Evolutionary conservation across 1,140 invertebrate genomes (phyloP), one percentile per base, ranked within the genome.

Genomic region (Musca domestica): DNA sequence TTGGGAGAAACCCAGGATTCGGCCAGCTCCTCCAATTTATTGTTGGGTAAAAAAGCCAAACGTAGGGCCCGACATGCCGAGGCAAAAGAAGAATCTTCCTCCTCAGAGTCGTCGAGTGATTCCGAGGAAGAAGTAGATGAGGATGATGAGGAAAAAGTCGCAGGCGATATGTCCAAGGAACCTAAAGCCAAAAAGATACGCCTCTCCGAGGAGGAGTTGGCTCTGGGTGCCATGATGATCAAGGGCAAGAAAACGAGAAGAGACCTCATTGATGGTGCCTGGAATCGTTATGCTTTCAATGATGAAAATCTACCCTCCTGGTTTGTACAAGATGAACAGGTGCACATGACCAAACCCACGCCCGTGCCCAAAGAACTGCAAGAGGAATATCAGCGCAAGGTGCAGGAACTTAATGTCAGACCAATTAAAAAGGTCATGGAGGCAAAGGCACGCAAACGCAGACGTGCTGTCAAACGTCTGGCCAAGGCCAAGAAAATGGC

Each of bases 341-440:
- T 93, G 80, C 93, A 98, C 78, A 95, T 94, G 89, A 88, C 83
- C 66, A 92, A 90, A 78, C 87, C 88, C 64, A 77, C 89, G 7
- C 91, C 91, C 2, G 90, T 96, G 25, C 90, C 94, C 30, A 90
- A 92, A 83, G 90, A 90, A 77, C 78, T 91, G 5, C 84, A 88
- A 0, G 85, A 89, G 6, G 91, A 94, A 69, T 93, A 93, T 72
- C 87, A 88, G 67, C 90, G 90, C 68, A 86, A 87, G 72, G 78
- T 94, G 20, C 89, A 93, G 83, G 95, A 96, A 71, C 88, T 99
- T 5, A 96, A 99, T 83, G 91, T 91, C 0, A 85, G 95, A 64
- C 95, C 98, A 15, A 97, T 99, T 54, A 99, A 99, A 83, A 99
- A 99, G 86, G 93, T 99, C 0, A 90, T 96, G 71, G 96, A 99